These are phyloP conservation scores for Urocolius indicus DNA, from an alignment of 2,113 vertebrate genomes.

Conservation along the genomic window DNA sequence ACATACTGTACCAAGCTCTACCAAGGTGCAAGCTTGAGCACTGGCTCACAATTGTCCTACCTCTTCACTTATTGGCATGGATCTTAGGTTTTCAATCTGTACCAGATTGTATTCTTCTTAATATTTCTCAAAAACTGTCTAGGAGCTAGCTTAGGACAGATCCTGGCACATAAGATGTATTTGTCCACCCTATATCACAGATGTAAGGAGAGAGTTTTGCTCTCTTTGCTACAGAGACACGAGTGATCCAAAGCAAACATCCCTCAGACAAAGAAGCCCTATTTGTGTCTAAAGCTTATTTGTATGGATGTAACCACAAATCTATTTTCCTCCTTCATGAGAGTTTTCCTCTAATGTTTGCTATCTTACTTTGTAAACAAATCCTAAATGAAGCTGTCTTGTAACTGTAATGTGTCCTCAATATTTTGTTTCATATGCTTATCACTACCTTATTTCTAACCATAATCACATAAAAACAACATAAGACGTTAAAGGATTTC, in stretches of 20 bases:
- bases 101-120: background rate
- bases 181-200: background rate
- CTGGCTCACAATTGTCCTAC: background rate
- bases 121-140: background rate
- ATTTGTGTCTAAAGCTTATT: background rate
- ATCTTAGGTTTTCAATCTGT: background rate
- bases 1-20: background rate
- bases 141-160: background rate
- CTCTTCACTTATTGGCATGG: background rate
- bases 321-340: background rate
- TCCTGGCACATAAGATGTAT: background rate
- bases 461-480: background rate
- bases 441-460: background rate
- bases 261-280: background rate
- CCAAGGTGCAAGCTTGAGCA: background rate
- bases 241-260: background rate
- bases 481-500: background rate
- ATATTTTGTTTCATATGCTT: background rate
- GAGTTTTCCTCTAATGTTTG: background rate
- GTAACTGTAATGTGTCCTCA: background rate
- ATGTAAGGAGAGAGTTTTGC: background rate
- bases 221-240: background rate
- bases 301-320: background rate
- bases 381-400: background rate
- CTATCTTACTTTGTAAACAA: background rate